Evolutionary conservation across 2,888 invertebrate genomes (phyloP).

Genomic region (Eucera pruinosa): DNA sequence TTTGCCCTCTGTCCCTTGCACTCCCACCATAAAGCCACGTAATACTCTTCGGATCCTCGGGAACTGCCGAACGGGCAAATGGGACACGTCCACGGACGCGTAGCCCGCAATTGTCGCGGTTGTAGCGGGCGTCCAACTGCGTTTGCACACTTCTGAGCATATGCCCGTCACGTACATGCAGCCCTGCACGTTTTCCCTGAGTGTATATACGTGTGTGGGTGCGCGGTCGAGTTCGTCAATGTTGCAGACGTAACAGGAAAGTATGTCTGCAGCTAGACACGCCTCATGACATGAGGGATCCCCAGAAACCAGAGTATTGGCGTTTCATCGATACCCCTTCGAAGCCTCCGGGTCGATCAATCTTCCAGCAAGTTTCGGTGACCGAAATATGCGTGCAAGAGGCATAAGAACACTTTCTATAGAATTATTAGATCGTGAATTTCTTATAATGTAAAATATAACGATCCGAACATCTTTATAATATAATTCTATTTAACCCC

Average conservation of each 20-base stretch:
- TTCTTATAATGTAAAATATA: no score
- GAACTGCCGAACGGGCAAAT: slow-evolving; percentile 66
- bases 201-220: slow-evolving; percentile 3
- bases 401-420: neutral
- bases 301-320: slow-evolving; percentile 27
- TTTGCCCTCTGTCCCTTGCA: slow-evolving; percentile 59
- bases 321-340: slow-evolving; percentile 31
- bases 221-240: slow-evolving; percentile 19
- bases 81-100: slow-evolving; percentile 68
- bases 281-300: slow-evolving; percentile 29
- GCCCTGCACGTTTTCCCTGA: slow-evolving; percentile 4
- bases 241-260: slow-evolving; percentile 32
- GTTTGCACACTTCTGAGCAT: slow-evolving; percentile 15
- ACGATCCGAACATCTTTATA: no score
- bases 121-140: slow-evolving; percentile 57
- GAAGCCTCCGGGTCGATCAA: slow-evolving; percentile 25
- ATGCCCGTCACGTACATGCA: slow-evolving; percentile 48
- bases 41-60: slow-evolving; percentile 71
- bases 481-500: no score
- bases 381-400: neutral
- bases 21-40: slow-evolving; percentile 63
- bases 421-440: no score
- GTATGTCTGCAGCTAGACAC: slow-evolving; percentile 31
- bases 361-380: slow-evolving; percentile 4
- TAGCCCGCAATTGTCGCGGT: slow-evolving; percentile 73